phyloP scores from a whole-genome alignment of 2,797 vertebrate genomes.

The Acanthiza pusilla region DNA sequence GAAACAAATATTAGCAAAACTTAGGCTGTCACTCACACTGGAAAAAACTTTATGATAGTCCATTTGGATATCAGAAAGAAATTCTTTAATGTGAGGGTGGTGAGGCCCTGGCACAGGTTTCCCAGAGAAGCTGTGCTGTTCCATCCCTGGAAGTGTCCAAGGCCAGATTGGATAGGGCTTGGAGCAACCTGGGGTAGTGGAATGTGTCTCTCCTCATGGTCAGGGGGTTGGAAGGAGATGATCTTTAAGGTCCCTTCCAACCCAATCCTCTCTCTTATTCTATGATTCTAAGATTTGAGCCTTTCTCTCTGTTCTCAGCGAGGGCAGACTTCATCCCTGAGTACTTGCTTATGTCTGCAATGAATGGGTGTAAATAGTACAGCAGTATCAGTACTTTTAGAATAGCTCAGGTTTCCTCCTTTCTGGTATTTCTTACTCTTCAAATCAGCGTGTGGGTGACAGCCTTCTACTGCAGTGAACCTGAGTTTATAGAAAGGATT shows the following conservation, averaged over 20 bases:
- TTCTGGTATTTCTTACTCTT: neutral
- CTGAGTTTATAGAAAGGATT: neutral
- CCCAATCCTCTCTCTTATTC: neutral
- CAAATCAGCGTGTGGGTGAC: neutral
- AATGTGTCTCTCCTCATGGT: neutral
- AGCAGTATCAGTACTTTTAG: neutral
- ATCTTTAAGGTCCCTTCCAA: neutral
- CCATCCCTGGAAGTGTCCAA: neutral
- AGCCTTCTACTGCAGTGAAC: neutral
- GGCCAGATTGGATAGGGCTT: neutral
- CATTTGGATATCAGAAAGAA: neutral
- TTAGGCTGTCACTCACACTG: neutral
- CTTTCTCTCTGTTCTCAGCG: neutral
- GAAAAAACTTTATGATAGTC: neutral
- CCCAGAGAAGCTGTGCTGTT: neutral
- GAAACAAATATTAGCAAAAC: neutral
- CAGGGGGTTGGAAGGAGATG: neutral
- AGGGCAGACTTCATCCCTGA: neutral
- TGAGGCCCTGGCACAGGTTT: too few relatives aligned
- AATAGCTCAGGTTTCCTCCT: neutral
- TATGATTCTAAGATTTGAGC: neutral
- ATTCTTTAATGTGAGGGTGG: neutral
- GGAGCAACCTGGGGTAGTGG: neutral
- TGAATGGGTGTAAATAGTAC: neutral
- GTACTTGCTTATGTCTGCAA: neutral